Conservation (phyloP, 2,797 vertebrate species). For the Myotis findleyi region DNA sequence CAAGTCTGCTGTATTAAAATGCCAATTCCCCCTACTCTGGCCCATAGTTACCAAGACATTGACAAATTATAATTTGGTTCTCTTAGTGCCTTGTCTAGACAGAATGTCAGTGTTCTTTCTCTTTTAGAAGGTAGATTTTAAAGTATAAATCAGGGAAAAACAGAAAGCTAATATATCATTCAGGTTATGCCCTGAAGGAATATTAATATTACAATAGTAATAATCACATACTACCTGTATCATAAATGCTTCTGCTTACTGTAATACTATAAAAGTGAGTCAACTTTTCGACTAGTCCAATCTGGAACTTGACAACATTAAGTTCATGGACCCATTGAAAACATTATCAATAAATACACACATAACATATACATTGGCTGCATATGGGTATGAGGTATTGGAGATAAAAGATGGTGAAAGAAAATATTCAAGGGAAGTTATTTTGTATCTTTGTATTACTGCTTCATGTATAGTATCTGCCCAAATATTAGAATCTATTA, state of each 20-base stretch:
- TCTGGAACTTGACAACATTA: neutral
- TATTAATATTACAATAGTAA: neutral
- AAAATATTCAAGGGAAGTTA: constrained; percentile 5
- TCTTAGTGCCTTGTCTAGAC: neutral
- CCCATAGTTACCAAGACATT: neutral
- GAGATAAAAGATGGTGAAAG: neutral
- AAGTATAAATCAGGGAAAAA: neutral
- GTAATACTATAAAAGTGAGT: neutral
- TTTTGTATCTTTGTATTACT: neutral
- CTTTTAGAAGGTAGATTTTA: constrained; percentile 8
- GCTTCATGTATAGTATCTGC: neutral
- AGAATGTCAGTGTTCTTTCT: neutral
- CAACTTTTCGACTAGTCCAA: neutral
- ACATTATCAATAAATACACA: neutral
- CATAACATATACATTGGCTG: neutral
- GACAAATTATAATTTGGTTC: neutral
- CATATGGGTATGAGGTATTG: neutral
- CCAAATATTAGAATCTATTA: neutral
- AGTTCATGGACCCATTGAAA: neutral
- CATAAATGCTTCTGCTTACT: neutral
- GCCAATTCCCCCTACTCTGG: neutral
- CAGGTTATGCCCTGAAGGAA: neutral
- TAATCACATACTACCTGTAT: neutral
- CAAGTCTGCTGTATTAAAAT: neutral
- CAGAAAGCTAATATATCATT: neutral